Evolutionary conservation across 2,888 invertebrate genomes (phyloP).

Genomic region (Tillus elongatus): DNA sequence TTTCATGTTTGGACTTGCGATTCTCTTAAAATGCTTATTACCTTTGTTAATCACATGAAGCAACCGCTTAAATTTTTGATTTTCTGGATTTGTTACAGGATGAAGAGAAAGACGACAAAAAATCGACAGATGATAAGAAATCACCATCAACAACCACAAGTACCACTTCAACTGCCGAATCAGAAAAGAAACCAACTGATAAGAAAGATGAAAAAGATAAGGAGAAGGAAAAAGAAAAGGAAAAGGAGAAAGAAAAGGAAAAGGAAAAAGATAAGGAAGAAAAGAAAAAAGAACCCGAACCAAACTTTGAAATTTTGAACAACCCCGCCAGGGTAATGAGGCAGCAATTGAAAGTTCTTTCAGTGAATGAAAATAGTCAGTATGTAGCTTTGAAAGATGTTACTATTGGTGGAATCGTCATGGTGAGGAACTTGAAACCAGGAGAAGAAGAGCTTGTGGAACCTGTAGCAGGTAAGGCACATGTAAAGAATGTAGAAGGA

Average conservation of each 20-base stretch:
- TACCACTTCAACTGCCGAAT: constrained; percentile 6
- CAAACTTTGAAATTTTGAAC: constrained; percentile 79
- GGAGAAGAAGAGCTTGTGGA: constrained; percentile 80
- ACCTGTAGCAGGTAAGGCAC: constrained; percentile 61
- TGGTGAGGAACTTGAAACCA: constrained; percentile 79
- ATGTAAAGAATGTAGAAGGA: background rate
- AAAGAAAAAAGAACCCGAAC: constrained; percentile 79
- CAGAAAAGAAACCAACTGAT: constrained; percentile 35
- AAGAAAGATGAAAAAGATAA: constrained; percentile 39
- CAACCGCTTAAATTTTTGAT: too few relatives aligned
- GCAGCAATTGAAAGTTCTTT: constrained; percentile 74
- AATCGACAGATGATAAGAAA: constrained; percentile 14
- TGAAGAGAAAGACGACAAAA: constrained; percentile 27
- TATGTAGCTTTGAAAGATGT: constrained; percentile 87
- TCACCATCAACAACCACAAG: too few relatives aligned
- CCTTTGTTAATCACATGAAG: too few relatives aligned
- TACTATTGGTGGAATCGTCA: constrained; percentile 90
- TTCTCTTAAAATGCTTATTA: too few relatives aligned
- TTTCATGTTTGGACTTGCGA: too few relatives aligned
- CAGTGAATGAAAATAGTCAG: constrained; percentile 68
- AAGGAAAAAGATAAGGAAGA: constrained; percentile 46
- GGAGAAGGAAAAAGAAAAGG: constrained; percentile 36
- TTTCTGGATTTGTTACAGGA: too few relatives aligned
- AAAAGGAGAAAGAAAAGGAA: constrained; percentile 36
- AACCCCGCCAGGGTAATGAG: constrained; percentile 94